Percentiles rank a stretch among this genome's conserved stretches.
phyloP scores from a whole-genome alignment of 2,888 invertebrate genomes.

The Steromphala cineraria region DNA sequence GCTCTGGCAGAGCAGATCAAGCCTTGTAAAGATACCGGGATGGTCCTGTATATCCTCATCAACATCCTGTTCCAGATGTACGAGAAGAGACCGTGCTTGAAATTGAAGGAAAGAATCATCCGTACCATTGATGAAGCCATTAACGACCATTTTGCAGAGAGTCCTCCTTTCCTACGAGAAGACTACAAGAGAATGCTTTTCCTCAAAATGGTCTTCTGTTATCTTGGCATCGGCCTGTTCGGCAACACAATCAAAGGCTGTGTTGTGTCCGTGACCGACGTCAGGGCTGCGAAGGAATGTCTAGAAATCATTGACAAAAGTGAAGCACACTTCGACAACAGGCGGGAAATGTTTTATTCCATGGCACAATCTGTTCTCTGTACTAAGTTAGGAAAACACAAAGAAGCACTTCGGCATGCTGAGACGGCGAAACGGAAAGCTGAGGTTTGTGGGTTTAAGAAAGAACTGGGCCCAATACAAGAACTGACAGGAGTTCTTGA shows the following conservation, averaged over 20 bases:
- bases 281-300: not conserved
- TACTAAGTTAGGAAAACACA: not conserved
- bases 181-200: slow-evolving; percentile 8
- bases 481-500: not conserved
- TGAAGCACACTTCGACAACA: not conserved
- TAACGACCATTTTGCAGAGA: slow-evolving; percentile 2
- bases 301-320: not conserved
- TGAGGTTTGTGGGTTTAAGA: not conserved
- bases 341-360: not conserved
- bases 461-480: not conserved
- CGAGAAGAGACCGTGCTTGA: not conserved
- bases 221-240: slow-evolving; percentile 1
- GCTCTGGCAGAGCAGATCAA: slow-evolving; percentile 6
- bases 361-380: not conserved
- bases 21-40: slow-evolving; percentile 20
- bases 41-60: slow-evolving; percentile 21
- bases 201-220: not conserved
- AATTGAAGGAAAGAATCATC: not conserved
- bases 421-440: not conserved
- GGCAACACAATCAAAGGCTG: not conserved
- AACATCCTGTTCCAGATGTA: slow-evolving; percentile 10
- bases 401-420: not conserved
- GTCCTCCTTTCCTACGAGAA: not conserved
- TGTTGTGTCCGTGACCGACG: not conserved
- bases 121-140: not conserved